Evolutionary conservation across 2,113 vertebrate species (phyloP), one percentile per base, ranked within the genome.

Genomic region (Sprattus sprattus): DNA sequence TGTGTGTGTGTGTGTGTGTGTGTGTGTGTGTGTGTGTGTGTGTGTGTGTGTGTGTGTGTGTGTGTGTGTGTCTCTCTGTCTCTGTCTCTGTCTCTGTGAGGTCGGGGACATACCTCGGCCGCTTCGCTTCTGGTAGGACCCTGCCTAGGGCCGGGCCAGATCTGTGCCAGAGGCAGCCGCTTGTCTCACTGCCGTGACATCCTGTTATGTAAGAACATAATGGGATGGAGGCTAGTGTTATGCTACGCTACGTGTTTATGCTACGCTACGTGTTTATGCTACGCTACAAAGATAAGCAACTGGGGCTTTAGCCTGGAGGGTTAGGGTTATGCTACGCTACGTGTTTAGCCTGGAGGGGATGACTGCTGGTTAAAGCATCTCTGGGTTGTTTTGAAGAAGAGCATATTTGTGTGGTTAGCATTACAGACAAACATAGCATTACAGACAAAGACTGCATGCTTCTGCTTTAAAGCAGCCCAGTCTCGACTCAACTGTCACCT

Each of bases 41-140:
- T 39, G 39, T 39, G 39, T 39, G 39, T 39, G 39, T 39, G 39
- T 39, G 39, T 39, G 39, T 39, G 39, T 39, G 39, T 39, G 39
- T 39, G 39, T 39, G 39, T 39, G 39, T 39, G 39, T 39, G 39
- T 39, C 1, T 39, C 1, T 39, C 1, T 39, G 39, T 39, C 1
- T 39, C 1, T 39, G 39, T 39, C 1, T 39, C 1, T 39, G 39
- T 39, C 1, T 39, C 1, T 39, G 39, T 39, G 39, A 1, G 39
- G 39, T 86, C 80, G 78, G 83, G 60, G 67, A 84, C 60, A 52
- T 83, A 57, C 50, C 49, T 86, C 64, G 80, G 9, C 60, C 64
- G 57, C 78, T 11, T 81, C 81, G 64, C n/a, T 32, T 25, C n/a
- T 13, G 67, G 6, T 11, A 15, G 28, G 28, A 75, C 28, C 28